Evolutionary conservation across 1,140 invertebrate species (phyloP), one percentile per base, ranked within the genome.

Genomic region (Apis laboriosa): DNA sequence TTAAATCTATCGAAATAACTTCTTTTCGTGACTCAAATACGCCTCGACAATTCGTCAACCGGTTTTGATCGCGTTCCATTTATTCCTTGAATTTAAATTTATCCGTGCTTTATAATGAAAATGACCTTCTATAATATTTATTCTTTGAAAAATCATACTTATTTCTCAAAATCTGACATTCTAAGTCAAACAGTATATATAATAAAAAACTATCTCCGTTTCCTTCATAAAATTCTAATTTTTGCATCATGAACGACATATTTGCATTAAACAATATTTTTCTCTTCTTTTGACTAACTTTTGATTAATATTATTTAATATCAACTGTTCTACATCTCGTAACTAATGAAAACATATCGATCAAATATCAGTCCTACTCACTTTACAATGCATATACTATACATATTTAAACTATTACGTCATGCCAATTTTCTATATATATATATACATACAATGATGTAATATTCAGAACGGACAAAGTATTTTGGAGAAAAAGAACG

Each of bases 21-120:
- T 80, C 75, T 80, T 80, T 17, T 24, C 28, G 51, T 75, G 81
- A 68, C 82, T 81, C 80, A 66, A 64, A 68, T 56, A 58, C 68
- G 24, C 82, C 85, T 88, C 78, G 71, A 67, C 71, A 68, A 67
- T 77, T 72, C 78, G 72, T 86, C 63, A 67, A 87, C 84, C 80
- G 84, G 84, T 87, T 86, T 58, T 71, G 72, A 83, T 79, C 51
- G 80, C 76, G 56, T 78, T 78, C 63, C 63, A 85, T 71, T 86
- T 76, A 74, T 58, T 85, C 24, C 70, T 79, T 60, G 71, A 87
- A 79, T 70, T 61, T 17, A 68, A 67, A 61, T 49, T 75, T 76
- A 83, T 60, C 77, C 74, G 24, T 66, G 61, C 49, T n/a, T 63
- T 34, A 66, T 73, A 67, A 66, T 53, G 3, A 43, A 63, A 70